These are phyloP conservation scores for Malurus splendens DNA, from an alignment of 2,797 vertebrate species.

Conservation along the genomic window DNA sequence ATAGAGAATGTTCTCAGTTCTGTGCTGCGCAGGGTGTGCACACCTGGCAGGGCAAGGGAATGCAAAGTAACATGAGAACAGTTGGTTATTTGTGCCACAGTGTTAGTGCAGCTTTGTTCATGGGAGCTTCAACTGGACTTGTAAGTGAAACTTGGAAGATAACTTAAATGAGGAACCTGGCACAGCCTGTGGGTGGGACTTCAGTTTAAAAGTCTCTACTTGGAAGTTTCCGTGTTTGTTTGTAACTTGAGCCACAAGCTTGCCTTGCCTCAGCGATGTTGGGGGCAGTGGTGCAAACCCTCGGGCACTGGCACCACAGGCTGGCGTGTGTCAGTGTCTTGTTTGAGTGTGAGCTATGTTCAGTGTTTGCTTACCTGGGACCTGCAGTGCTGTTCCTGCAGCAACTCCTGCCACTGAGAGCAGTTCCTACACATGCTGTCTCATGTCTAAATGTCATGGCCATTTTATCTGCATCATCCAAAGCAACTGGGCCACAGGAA, in stretches of 20 bases:
- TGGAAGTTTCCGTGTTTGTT: constrained; percentile 40
- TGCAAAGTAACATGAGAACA: constrained; percentile 5
- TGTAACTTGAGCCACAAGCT: background rate
- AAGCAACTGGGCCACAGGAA: background rate
- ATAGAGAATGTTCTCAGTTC: background rate
- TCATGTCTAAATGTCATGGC: background rate
- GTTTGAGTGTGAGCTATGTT: background rate
- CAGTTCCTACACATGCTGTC: background rate
- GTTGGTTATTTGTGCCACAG: constrained; percentile 46
- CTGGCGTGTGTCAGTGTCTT: background rate
- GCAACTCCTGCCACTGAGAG: background rate
- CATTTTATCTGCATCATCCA: background rate
- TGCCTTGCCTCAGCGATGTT: background rate
- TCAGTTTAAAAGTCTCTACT: constrained; percentile 12
- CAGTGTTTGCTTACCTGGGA: background rate
- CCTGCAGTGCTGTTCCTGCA: background rate
- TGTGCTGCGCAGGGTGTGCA: constrained; percentile 39
- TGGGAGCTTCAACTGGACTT: constrained; percentile 8
- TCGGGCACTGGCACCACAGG: background rate
- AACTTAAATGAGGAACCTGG: background rate
- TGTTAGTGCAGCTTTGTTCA: constrained; percentile 48
- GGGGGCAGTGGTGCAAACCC: background rate
- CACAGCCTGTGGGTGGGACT: background rate
- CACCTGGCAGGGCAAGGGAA: constrained; percentile 29
- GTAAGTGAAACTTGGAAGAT: background rate